A percentile compares a stretch with the other conserved stretches of the same genome.
These are phyloP conservation scores for Gadopsis marmoratus DNA, from an alignment of 2,797 vertebrate genomes.

Conservation along the genomic window DNA sequence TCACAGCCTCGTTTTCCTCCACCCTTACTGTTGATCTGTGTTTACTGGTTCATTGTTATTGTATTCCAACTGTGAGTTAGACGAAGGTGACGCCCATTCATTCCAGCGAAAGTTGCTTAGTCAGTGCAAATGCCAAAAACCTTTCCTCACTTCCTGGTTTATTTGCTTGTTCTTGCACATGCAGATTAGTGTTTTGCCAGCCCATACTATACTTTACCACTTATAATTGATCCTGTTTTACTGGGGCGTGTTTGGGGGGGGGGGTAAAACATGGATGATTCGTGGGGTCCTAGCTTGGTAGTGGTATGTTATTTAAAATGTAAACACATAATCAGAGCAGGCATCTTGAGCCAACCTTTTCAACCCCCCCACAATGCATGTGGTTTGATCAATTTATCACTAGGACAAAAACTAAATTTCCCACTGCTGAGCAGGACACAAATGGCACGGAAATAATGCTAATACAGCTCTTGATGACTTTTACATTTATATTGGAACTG, in stretches of 20 bases:
- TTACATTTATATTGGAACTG: not conserved
- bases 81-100: not conserved
- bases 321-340: too few relatives aligned
- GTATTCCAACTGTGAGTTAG: not conserved
- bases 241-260: too few relatives aligned
- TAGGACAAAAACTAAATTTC: too few relatives aligned
- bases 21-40: not conserved
- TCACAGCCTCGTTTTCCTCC: not conserved
- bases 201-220: not conserved
- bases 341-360: too few relatives aligned
- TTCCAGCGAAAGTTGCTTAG: not conserved
- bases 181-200: not conserved
- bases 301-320: too few relatives aligned
- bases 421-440: too few relatives aligned
- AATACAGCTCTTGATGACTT: not conserved
- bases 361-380: too few relatives aligned
- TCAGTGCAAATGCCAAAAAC: not conserved
- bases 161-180: not conserved
- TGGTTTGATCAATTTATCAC: too few relatives aligned
- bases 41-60: not conserved
- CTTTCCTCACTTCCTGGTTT: conserved; percentile 4
- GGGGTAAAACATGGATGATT: too few relatives aligned
- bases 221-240: too few relatives aligned
- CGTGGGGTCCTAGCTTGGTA: too few relatives aligned
- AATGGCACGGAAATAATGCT: not conserved